phyloP scores from a whole-genome alignment of 2,797 vertebrate species.

The Micropoecilia bifurca region DNA sequence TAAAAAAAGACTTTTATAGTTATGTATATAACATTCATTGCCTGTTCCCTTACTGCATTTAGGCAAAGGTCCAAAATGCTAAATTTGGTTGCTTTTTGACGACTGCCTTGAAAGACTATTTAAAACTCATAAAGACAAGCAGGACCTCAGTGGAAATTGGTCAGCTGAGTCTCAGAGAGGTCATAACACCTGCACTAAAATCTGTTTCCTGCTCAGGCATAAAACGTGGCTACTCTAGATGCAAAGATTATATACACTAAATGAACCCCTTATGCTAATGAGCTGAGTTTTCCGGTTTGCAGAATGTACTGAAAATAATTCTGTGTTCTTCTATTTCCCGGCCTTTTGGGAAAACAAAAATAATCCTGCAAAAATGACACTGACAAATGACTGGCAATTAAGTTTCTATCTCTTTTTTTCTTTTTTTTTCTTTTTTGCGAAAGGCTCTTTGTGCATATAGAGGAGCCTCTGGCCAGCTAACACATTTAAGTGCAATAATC shows the following conservation, averaged over 20 bases:
- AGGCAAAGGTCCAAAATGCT: conserved; percentile 14
- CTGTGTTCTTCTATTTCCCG: conserved; percentile 4
- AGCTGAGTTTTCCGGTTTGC: background rate
- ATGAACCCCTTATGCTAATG: background rate
- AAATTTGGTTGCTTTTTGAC: conserved; percentile 22
- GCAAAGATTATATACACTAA: background rate
- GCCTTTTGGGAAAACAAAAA: conserved; percentile 8
- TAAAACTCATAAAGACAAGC: conserved; percentile 15
- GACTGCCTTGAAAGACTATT: conserved; percentile 22
- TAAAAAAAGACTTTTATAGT: background rate
- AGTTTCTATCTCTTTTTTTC: background rate
- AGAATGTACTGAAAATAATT: background rate
- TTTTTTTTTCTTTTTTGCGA: background rate
- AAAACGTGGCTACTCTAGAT: conserved; percentile 3
- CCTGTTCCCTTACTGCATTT: background rate
- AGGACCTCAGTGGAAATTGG: conserved; percentile 7
- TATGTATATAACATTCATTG: conserved; percentile 9
- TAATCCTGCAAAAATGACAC: conserved; percentile 8
- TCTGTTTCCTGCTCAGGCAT: conserved; percentile 1
- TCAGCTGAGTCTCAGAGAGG: conserved; percentile 1
- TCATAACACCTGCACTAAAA: background rate
- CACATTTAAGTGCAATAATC: conserved; percentile 20
- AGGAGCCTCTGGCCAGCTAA: conserved; percentile 7
- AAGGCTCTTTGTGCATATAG: conserved; percentile 6
- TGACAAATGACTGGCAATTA: conserved; percentile 11